Percentiles rank a stretch among this genome's conserved stretches.
phyloP scores from a whole-genome alignment of 2,888 invertebrate genomes.

The Darwinula stevensoni region DNA sequence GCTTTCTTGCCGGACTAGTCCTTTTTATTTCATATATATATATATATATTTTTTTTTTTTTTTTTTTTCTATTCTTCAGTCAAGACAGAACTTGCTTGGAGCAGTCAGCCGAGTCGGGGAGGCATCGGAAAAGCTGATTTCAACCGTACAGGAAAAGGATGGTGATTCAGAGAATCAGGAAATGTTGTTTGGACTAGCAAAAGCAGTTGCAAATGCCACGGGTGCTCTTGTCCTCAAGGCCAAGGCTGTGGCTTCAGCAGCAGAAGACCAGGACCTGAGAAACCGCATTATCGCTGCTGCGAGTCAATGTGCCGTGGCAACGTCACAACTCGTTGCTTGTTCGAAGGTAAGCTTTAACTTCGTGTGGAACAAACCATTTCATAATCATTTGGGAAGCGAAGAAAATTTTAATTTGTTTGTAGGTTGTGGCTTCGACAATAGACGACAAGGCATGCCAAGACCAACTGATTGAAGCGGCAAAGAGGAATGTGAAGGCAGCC shows the following conservation, averaged over 20 bases:
- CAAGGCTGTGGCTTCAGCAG: slow-evolving; percentile 75
- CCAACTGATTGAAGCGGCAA: slow-evolving; percentile 67
- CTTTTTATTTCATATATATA: too few relatives aligned
- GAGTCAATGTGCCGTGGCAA: slow-evolving; percentile 83
- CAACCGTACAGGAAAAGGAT: slow-evolving; percentile 68
- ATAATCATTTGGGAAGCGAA: too few relatives aligned
- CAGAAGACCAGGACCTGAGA: slow-evolving; percentile 44
- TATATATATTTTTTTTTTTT: too few relatives aligned
- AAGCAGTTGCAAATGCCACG: slow-evolving; percentile 91
- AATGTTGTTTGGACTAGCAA: slow-evolving; percentile 68
- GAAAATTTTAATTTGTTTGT: slow-evolving; percentile 7
- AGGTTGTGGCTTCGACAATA: slow-evolving; percentile 29
- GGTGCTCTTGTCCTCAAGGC: slow-evolving; percentile 85
- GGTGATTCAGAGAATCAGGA: slow-evolving; percentile 42
- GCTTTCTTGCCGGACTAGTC: too few relatives aligned
- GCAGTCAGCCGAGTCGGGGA: slow-evolving; percentile 92
- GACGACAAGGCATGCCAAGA: slow-evolving; percentile 32
- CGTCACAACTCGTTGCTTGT: slow-evolving; percentile 88
- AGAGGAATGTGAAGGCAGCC: slow-evolving; percentile 72
- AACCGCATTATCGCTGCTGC: slow-evolving; percentile 72
- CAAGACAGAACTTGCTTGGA: slow-evolving; percentile 66
- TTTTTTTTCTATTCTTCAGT: too few relatives aligned
- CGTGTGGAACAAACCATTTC: too few relatives aligned
- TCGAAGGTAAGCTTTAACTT: too few relatives aligned
- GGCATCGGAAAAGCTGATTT: slow-evolving; percentile 70